Evolutionary conservation across 2,797 vertebrate species (phyloP).

Genomic region (Mus caroli): DNA sequence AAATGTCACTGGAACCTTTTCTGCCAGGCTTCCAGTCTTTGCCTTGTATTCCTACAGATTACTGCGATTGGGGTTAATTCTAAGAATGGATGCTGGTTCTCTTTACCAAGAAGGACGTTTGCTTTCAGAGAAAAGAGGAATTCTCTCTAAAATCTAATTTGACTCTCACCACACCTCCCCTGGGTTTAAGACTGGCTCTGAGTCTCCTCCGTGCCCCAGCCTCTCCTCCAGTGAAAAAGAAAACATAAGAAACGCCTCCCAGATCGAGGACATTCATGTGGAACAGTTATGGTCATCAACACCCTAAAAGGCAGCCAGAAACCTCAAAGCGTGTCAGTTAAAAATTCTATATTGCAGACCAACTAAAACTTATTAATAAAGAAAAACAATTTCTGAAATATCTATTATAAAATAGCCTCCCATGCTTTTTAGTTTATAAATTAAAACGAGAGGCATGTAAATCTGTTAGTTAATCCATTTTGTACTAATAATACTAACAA

Average conservation of each 20-base stretch:
- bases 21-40: not conserved
- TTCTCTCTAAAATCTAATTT: not conserved
- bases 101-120: slow-evolving; percentile 6
- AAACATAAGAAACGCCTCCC: not conserved
- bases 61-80: not conserved
- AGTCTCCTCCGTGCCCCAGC: not conserved
- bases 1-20: not conserved
- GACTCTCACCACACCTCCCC: not conserved
- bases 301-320: not conserved
- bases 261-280: not conserved
- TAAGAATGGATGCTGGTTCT: not conserved
- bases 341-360: not conserved
- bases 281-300: too few species aligned
- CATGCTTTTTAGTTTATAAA: not conserved
- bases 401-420: not conserved
- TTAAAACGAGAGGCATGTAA: not conserved
- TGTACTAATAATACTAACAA: slow-evolving; percentile 28
- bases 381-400: not conserved
- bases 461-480: slow-evolving; percentile 30
- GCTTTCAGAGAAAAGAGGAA: not conserved
- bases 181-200: not conserved
- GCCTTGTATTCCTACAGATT: not conserved
- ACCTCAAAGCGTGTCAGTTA: not conserved
- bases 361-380: not conserved
- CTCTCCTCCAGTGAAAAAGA: not conserved